These are phyloP conservation scores for Calephelis nemesis DNA, from an alignment of 1,140 invertebrate species.

Conservation along the genomic window DNA sequence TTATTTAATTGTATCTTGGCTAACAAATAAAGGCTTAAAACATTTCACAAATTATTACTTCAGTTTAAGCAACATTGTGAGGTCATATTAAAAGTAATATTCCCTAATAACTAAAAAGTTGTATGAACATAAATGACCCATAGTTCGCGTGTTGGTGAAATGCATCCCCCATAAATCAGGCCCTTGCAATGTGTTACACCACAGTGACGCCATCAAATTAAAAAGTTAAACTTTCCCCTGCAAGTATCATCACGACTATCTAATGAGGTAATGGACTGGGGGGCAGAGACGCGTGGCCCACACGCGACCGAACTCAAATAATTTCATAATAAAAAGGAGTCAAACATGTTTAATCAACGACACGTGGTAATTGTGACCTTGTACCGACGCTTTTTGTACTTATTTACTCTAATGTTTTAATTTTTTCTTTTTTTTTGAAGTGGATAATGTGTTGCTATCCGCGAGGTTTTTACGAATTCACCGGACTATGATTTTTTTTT, in stretches of 20 bases:
- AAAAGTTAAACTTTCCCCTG: slow-evolving; percentile 63
- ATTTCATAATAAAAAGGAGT: slow-evolving; percentile 74
- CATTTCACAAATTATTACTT: too few relatives aligned
- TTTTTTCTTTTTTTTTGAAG: not conserved
- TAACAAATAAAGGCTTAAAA: too few relatives aligned
- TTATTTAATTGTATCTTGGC: too few relatives aligned
- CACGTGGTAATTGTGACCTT: slow-evolving; percentile 58
- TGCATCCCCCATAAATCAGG: slow-evolving; percentile 52
- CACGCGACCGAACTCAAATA: slow-evolving; percentile 60
- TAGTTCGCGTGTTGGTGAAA: slow-evolving; percentile 3
- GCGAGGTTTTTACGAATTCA: too few relatives aligned
- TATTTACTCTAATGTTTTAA: slow-evolving; percentile 6
- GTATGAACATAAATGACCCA: not conserved
- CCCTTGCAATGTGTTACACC: slow-evolving; percentile 51
- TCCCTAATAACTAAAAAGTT: not conserved
- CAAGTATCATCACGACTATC: slow-evolving; percentile 54
- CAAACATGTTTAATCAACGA: slow-evolving; percentile 62
- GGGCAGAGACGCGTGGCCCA: slow-evolving; percentile 44
- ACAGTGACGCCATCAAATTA: slow-evolving; percentile 64
- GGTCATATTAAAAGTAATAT: too few relatives aligned
- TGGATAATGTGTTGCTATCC: too few relatives aligned
- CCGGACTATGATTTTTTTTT: too few relatives aligned
- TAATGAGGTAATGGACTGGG: slow-evolving; percentile 66
- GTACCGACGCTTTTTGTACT: slow-evolving; percentile 21
- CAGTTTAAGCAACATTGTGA: too few relatives aligned